Conservation (phyloP, 2,888 invertebrate species). For the Conistra vaccinii region DNA sequence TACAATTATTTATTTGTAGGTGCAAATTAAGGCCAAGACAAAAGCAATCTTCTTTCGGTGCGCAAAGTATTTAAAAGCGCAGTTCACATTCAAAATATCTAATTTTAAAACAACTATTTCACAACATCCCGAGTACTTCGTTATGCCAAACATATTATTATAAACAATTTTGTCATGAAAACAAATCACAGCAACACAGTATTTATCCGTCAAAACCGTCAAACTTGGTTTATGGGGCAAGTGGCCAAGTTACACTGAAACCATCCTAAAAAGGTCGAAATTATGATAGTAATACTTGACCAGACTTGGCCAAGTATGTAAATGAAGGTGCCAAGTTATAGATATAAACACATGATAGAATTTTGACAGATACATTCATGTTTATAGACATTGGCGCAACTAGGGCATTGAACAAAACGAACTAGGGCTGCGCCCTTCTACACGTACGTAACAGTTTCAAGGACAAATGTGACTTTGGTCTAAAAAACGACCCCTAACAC, state of each 20-base stretch:
- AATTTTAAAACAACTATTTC: conserved; percentile 68
- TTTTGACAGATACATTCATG: conserved; percentile 54
- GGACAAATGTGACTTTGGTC: conserved; percentile 21
- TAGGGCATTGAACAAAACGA: conserved; percentile 49
- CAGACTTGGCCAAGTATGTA: conserved; percentile 38
- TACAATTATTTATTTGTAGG: background rate
- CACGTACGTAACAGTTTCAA: conserved; percentile 11
- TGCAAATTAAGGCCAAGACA: conserved; percentile 30
- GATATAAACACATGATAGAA: conserved; percentile 20
- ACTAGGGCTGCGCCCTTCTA: conserved; percentile 17
- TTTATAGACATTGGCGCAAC: conserved; percentile 58
- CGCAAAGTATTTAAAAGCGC: conserved; percentile 55
- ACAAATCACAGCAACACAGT: conserved; percentile 60
- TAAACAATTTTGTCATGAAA: conserved; percentile 64
- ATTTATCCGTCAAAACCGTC: conserved; percentile 46
- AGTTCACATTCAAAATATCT: conserved; percentile 62
- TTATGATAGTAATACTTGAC: conserved; percentile 37
- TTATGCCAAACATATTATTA: conserved; percentile 54
- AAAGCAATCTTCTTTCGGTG: conserved; percentile 44
- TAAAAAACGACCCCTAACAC: conserved; percentile 57
- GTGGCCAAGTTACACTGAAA: conserved; percentile 37
- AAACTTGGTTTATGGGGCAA: conserved; percentile 33
- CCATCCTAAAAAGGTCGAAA: conserved; percentile 23
- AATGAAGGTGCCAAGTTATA: conserved; percentile 25
- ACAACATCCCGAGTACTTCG: conserved; percentile 71